Conservation (phyloP, 2,797 vertebrate genomes). For the Silurus lanzhouensis region DNA sequence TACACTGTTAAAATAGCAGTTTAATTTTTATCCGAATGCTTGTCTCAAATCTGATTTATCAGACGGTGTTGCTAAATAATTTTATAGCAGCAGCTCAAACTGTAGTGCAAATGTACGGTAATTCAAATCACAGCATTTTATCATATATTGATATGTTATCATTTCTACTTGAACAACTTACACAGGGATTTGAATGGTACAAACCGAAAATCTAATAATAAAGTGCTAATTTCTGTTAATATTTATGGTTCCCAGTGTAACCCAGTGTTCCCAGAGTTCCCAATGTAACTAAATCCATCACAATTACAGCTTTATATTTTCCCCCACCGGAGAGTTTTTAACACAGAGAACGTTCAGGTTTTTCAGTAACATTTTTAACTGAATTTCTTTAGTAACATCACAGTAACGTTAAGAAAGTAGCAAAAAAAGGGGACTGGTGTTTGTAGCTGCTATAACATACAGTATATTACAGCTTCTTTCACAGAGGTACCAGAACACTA, state of each 20-base stretch:
- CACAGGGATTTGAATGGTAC: not conserved
- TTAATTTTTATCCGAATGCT: not conserved
- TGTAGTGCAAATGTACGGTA: not conserved
- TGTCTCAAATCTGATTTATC: not conserved
- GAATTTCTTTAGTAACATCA: not conserved
- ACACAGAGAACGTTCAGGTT: not conserved
- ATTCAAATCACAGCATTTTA: not conserved
- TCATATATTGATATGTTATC: not conserved
- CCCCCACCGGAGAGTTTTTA: not conserved
- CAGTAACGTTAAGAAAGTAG: not conserved
- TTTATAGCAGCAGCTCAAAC: not conserved
- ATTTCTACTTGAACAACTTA: not conserved
- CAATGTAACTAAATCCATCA: not conserved
- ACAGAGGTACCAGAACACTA: not conserved
- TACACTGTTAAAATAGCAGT: not conserved
- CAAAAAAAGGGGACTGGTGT: not conserved
- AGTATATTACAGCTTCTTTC: not conserved
- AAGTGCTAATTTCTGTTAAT: not conserved
- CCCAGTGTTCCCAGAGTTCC: not conserved
- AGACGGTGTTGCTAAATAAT: not conserved
- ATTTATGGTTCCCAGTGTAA: not conserved
- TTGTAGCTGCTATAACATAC: not conserved
- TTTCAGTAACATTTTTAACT: not conserved
- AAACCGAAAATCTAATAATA: not conserved
- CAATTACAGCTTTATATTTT: not conserved